A percentile compares a stretch with the other conserved stretches of the same genome.
phyloP scores from a whole-genome alignment of 2,113 vertebrate species.

The Furnarius figulus region DNA sequence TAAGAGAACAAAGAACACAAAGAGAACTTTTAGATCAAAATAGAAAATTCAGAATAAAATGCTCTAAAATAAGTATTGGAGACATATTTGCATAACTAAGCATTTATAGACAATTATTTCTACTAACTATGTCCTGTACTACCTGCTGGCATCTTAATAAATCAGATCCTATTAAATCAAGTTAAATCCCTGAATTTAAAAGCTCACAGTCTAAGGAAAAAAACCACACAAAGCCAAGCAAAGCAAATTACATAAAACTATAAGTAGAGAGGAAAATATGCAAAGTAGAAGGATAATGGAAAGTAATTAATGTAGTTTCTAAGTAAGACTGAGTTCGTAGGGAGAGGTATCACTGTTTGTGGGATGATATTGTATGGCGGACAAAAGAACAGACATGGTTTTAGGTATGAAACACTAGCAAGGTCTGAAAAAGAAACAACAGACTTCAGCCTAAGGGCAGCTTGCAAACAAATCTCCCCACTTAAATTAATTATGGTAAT shows the following conservation, averaged over 20 bases:
- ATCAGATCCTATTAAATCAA: neutral
- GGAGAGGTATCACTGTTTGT: neutral
- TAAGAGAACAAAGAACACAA: neutral
- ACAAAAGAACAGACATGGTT: neutral
- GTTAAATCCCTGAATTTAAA: neutral
- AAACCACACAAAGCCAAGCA: neutral
- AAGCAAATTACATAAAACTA: neutral
- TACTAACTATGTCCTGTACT: neutral
- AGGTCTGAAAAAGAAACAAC: neutral
- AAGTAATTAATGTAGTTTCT: neutral
- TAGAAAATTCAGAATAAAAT: neutral
- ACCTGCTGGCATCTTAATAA: neutral
- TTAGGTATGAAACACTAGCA: neutral
- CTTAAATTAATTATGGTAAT: slow-evolving; percentile 5
- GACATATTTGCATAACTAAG: neutral
- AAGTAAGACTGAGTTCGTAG: neutral
- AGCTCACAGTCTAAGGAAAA: neutral
- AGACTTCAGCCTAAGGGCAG: neutral
- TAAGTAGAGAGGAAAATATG: neutral
- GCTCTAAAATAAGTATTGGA: neutral
- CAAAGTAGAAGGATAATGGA: neutral
- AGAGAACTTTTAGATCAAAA: neutral
- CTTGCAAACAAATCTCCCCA: neutral
- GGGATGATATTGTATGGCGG: neutral
- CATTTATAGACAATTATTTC: slow-evolving; percentile 7